Evolutionary conservation across 2,888 invertebrate genomes (phyloP).

Genomic region (Drymonia ruficornis): DNA sequence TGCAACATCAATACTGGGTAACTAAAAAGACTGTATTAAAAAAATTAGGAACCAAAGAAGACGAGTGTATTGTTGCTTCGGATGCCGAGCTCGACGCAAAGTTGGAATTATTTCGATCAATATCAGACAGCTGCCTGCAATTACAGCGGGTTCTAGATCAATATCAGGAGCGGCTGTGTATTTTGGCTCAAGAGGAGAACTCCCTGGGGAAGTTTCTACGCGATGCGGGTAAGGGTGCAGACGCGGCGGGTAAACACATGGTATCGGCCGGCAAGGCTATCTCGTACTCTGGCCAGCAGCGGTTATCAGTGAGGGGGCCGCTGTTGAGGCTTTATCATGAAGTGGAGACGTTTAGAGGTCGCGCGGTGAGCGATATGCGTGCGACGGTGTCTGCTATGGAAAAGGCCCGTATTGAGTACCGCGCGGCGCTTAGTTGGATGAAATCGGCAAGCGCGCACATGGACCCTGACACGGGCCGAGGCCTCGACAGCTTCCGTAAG

Average conservation of each 20-base stretch:
- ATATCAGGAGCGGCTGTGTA: conserved; percentile 96
- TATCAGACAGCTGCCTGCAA: conserved; percentile 95
- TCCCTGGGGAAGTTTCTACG: conserved; percentile 97
- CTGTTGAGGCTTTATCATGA: conserved; percentile 95
- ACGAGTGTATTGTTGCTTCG: conserved; percentile 97
- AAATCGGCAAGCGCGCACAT: conserved; percentile 97
- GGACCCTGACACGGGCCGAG: conserved; percentile 98
- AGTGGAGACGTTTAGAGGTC: conserved; percentile 98
- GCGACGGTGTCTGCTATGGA: conserved; percentile 97
- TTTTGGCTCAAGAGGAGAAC: conserved; percentile 98
- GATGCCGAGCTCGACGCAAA: conserved; percentile 99
- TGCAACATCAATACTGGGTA: conserved; percentile 99
- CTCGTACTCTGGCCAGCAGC: conserved; percentile 96
- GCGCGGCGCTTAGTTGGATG: conserved; percentile 99
- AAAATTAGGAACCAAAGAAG: conserved; percentile 98
- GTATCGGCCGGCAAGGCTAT: conserved; percentile 91
- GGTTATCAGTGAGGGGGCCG: conserved; percentile 94
- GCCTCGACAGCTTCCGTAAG: conserved; percentile 97
- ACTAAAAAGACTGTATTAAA: conserved; percentile 97
- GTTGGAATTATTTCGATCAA: conserved; percentile 95
- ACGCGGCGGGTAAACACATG: conserved; percentile 89
- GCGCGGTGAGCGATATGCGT: conserved; percentile 97
- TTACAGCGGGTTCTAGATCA: conserved; percentile 95
- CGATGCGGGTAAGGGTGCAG: conserved; percentile 95
- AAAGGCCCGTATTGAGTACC: conserved; percentile 96